Evolutionary conservation across 2,797 vertebrate species (phyloP).

Genomic region (Rhincodon typus): DNA sequence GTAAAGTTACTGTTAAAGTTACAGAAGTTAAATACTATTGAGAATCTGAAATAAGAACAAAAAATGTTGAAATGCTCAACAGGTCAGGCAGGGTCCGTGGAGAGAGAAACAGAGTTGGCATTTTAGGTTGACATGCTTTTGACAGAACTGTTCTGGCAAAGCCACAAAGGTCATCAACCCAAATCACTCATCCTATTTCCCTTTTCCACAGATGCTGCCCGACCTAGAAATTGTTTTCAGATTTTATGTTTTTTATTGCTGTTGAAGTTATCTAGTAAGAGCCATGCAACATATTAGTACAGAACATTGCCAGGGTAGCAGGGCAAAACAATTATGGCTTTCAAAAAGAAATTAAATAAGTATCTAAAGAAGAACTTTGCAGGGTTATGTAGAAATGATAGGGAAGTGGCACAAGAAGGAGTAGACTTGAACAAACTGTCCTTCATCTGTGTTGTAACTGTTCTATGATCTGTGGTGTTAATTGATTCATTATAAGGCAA

Average conservation of each 20-base stretch:
- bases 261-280: neutral
- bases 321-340: neutral
- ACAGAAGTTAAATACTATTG: neutral
- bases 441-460: neutral
- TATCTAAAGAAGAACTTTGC: neutral
- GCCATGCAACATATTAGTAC: neutral
- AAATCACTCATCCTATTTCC: no score
- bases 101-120: neutral
- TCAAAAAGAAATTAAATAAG: neutral
- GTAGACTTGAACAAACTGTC: neutral
- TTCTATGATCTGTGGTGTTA: neutral
- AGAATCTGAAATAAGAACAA: neutral
- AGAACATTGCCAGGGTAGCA: neutral
- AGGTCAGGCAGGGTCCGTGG: neutral
- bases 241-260: neutral
- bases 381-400: neutral
- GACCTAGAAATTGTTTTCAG: no score
- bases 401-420: neutral
- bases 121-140: neutral
- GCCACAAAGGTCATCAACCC: neutral
- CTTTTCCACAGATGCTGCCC: neutral
- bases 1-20: neutral
- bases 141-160: neutral
- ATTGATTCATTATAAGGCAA: conserved; percentile 1
- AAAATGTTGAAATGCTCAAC: neutral